phyloP scores from a whole-genome alignment of 2,888 invertebrate species.

The Nephrotoma guestfalica region DNA sequence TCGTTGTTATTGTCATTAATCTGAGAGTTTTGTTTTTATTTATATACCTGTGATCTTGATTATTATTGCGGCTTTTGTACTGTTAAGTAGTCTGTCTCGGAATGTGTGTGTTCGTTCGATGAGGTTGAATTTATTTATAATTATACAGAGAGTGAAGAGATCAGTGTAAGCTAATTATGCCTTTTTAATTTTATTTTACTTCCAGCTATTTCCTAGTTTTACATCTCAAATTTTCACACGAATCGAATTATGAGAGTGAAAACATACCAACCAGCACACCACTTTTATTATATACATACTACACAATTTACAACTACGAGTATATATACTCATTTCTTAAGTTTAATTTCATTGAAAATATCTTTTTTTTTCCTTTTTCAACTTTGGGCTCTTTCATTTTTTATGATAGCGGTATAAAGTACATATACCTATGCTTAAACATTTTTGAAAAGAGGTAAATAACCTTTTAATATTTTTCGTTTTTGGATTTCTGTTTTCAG shows the following conservation, averaged over 20 bases:
- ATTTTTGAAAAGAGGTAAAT: neutral
- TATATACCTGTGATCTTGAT: neutral
- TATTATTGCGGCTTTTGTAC: neutral
- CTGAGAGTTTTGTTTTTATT: neutral
- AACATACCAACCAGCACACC: neutral
- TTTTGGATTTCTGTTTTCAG: neutral
- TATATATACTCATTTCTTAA: neutral
- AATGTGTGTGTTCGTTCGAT: neutral
- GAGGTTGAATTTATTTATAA: neutral
- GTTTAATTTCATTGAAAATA: neutral
- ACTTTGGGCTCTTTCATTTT: neutral
- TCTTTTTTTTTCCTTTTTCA: neutral
- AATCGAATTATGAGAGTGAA: neutral
- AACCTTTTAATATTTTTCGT: neutral
- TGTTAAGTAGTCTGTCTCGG: neutral
- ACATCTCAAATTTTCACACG: neutral
- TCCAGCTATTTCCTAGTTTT: neutral
- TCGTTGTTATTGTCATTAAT: neutral
- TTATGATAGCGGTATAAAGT: neutral
- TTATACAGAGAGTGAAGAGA: neutral
- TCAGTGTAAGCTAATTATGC: no score
- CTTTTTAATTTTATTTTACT: neutral
- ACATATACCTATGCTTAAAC: neutral
- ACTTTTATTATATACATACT: neutral
- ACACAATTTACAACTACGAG: neutral